A percentile compares a stretch with the other conserved stretches of the same genome.
Conservation (phyloP, 2,797 vertebrate genomes). For the Rhinoraja longicauda region DNA sequence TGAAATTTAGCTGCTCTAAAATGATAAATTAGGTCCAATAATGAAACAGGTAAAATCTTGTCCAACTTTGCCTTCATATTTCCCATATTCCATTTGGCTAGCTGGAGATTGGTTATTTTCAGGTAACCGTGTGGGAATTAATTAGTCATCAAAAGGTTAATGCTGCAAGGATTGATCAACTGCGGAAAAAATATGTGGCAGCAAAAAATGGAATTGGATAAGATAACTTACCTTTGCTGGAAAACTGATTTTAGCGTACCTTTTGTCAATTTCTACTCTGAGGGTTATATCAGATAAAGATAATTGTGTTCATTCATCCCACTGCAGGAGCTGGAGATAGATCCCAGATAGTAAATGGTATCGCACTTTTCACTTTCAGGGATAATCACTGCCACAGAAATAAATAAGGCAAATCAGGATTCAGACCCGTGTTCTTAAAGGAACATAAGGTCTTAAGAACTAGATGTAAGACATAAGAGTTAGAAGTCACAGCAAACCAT, state of each 20-base stretch:
- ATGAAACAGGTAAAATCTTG: not conserved
- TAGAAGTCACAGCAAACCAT: not conserved
- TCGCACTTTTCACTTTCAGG: not conserved
- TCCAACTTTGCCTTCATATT: not conserved
- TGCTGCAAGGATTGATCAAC: not conserved
- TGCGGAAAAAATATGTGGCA: not conserved
- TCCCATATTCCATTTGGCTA: not conserved
- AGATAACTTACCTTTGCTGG: not conserved
- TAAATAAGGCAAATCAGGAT: not conserved
- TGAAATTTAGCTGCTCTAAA: not conserved
- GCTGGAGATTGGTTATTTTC: not conserved
- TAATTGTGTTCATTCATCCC: constrained; percentile 14
- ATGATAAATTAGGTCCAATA: not conserved
- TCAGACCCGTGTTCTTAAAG: not conserved
- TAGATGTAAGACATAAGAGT: not conserved
- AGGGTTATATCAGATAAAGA: not conserved
- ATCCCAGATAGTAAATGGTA: not conserved
- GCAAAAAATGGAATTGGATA: not conserved
- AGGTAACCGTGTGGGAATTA: not conserved
- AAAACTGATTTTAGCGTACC: not conserved
- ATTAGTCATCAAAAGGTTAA: not conserved
- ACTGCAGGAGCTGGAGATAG: not conserved
- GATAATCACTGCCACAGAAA: not conserved
- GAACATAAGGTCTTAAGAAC: not conserved
- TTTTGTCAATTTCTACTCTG: not conserved